Base-by-base conservation (phyloP, 2,797 vertebrate species). In the Periparus ater region DNA sequence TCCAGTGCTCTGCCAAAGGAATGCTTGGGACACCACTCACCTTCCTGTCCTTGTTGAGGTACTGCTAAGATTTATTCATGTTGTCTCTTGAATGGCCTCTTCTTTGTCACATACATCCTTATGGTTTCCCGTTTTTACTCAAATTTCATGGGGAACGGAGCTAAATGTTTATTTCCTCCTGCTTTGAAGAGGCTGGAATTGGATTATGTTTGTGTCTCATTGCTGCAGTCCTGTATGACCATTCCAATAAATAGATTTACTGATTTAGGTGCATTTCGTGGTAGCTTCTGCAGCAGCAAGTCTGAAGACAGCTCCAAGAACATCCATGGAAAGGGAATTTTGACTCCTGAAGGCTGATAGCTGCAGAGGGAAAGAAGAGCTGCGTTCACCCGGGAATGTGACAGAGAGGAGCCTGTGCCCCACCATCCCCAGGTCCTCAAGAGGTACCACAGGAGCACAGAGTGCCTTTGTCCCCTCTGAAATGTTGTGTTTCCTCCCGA, bases 211-310 rank as follows among this genome's bases (percentile, higher is more conserved):
- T 76, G 86, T 82, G 75, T 84, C 67, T 93, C 51, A 5, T 73
- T 55, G 92, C 89, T 91, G 92, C 90, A 60, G 48, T 70, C 81
- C 85, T 76, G 32, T 62, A 48, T 81, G 91, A 47, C 92, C 88
- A 51, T 87, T 91, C 71, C 91, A 89, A 67, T 89, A 93, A 93
- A 93, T 62, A 71, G 89, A 85, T 96, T 95, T 94, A 91, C 89
- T 89, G 89, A 78, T 89, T 83, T 55, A 85, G 85, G 48, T 67
- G 79, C 79, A 40, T 96, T 93, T 72, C 9, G 6, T 61, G 67
- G 81, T 29, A 65, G 78, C 78, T 89, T 10, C 60, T 88, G 78
- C 81, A 92, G 87, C 84, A 73, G 74, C 36, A 70, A 57, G 60
- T 11, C 91, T 73, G 77, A 48, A 85, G 78, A n/a, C 38, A 60